Conservation (phyloP, 2,797 vertebrate species). For the Pantherophis alleghaniensis region DNA sequence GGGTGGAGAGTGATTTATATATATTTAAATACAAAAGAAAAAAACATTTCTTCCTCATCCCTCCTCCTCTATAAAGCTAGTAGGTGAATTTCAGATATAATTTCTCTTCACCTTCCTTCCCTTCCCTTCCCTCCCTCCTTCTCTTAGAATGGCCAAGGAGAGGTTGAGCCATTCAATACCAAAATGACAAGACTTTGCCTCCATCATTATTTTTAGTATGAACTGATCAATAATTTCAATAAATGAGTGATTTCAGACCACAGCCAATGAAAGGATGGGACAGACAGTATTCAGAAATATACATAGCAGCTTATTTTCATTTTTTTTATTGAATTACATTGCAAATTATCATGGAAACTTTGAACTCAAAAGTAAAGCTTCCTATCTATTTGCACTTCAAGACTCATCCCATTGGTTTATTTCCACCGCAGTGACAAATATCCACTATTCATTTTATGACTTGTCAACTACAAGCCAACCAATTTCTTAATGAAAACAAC, state of each 20-base stretch:
- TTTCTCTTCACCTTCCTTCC: neutral
- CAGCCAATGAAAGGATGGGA: neutral
- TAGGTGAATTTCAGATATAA: neutral
- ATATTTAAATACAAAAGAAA: neutral
- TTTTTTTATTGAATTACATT: neutral
- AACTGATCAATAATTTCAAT: neutral
- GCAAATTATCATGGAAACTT: neutral
- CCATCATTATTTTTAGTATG: neutral
- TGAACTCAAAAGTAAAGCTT: neutral
- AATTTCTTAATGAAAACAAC: neutral
- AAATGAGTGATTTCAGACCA: neutral
- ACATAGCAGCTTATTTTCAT: neutral
- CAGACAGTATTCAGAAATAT: neutral
- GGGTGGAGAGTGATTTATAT: neutral
- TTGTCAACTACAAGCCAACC: neutral
- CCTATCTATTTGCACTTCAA: neutral
- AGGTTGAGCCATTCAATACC: neutral
- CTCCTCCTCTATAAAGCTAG: neutral
- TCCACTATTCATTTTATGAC: neutral
- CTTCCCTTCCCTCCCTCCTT: neutral
- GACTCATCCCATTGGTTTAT: no score
- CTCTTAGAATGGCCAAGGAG: neutral
- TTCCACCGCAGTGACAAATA: neutral
- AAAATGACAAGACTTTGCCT: neutral
- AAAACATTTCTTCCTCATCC: neutral